phyloP scores from a whole-genome alignment of 2,888 invertebrate species.

The Chamaedrilus cognettii region DNA sequence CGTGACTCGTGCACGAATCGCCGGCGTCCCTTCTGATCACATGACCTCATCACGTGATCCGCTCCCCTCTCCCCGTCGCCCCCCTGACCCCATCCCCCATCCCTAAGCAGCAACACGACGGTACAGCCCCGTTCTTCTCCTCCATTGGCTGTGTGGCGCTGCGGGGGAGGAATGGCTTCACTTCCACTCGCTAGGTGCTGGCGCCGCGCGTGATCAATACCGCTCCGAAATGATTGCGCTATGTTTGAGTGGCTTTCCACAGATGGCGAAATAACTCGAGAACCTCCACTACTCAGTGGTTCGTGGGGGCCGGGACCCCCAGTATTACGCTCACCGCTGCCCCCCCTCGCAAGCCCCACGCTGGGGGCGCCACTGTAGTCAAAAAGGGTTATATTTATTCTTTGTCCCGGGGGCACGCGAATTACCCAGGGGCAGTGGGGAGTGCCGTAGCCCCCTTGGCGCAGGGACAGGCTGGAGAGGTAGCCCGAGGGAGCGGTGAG shows the following conservation, averaged over 20 bases:
- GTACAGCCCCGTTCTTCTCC: constrained; percentile 1
- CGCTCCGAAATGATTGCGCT: too few species aligned
- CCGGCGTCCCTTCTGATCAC: background rate
- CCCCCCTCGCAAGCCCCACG: background rate
- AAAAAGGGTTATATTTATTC: constrained; percentile 29
- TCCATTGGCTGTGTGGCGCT: too few species aligned
- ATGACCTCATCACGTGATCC: constrained; percentile 7
- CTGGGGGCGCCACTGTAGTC: constrained; percentile 21
- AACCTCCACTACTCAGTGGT: too few species aligned
- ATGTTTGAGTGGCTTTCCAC: too few species aligned
- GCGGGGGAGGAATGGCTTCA: background rate
- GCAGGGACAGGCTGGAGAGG: constrained; percentile 17
- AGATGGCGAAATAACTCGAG: too few species aligned
- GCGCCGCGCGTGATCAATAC: too few species aligned
- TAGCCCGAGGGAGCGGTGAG: constrained; percentile 14
- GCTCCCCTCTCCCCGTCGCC: background rate
- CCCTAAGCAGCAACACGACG: background rate
- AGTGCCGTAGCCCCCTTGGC: constrained; percentile 21
- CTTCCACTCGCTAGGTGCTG: background rate
- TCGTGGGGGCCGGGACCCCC: too few species aligned
- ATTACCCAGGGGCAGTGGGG: constrained; percentile 30
- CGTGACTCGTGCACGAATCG: constrained; percentile 10
- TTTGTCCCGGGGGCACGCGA: constrained; percentile 28
- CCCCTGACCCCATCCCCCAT: background rate
- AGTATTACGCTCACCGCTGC: background rate